Percentiles rank a stretch among this genome's conserved stretches.
Evolutionary conservation across 2,888 invertebrate genomes (phyloP).

Genomic region (Itoplectis maculator): DNA sequence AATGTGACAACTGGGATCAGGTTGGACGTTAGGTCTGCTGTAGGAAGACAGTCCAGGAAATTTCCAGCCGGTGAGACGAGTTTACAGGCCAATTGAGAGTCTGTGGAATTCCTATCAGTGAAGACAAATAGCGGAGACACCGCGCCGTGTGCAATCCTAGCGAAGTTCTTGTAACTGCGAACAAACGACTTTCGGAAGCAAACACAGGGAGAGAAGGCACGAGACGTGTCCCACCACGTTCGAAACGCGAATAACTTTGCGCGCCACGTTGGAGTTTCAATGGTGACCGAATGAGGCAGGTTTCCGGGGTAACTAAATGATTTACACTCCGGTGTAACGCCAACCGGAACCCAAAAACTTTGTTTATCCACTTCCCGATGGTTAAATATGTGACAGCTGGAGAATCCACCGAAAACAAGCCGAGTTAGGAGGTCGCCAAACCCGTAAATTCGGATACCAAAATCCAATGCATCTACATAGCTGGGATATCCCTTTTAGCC

Average conservation of each 20-base stretch:
- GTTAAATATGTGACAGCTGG: no score
- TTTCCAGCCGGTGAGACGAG: background rate
- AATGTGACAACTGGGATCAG: background rate
- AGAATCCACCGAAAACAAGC: no score
- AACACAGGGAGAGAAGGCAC: background rate
- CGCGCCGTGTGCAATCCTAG: background rate
- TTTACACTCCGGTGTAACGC: background rate
- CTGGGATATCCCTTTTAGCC: no score
- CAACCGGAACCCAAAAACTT: no score
- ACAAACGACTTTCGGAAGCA: background rate
- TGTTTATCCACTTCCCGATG: no score
- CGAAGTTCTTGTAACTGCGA: background rate
- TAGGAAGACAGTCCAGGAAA: background rate
- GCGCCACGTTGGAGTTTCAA: background rate
- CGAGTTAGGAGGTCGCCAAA: no score
- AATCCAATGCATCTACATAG: no score
- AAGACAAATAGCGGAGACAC: background rate
- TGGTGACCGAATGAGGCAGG: background rate
- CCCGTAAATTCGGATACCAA: no score
- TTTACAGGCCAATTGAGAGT: background rate
- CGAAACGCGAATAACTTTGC: background rate
- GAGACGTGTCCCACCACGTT: background rate
- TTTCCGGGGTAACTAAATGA: background rate
- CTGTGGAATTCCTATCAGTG: background rate
- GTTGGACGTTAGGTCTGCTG: background rate